Evolutionary conservation across 2,888 invertebrate species (phyloP).

Genomic region (Seira musarum): DNA sequence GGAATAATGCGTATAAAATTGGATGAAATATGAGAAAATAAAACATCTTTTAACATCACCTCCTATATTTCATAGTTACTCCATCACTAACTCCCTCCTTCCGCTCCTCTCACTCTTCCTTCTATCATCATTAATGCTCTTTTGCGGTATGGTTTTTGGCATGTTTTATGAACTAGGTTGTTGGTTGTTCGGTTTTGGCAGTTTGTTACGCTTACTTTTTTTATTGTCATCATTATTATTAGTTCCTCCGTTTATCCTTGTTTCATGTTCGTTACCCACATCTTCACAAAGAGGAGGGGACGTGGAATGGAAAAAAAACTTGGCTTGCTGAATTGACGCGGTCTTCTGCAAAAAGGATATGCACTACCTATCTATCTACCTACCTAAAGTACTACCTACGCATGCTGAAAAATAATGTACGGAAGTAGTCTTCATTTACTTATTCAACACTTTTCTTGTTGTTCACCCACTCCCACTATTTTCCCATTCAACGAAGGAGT

Average conservation of each 20-base stretch:
- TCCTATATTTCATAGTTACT: slow-evolving; percentile 13
- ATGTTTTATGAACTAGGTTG: slow-evolving; percentile 1
- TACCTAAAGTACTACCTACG: not conserved
- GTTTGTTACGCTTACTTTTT: slow-evolving; percentile 15
- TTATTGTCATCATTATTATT: not conserved
- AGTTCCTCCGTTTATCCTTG: not conserved
- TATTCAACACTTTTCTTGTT: not conserved
- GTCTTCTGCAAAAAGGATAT: no score
- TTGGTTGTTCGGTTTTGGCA: slow-evolving; percentile 31
- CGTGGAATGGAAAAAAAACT: not conserved
- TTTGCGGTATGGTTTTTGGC: slow-evolving; percentile 29
- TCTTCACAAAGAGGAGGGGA: slow-evolving; percentile 17
- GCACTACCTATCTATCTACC: not conserved
- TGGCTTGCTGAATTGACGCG: no score
- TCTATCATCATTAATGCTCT: slow-evolving; percentile 1
- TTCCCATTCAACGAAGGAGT: slow-evolving; percentile 16
- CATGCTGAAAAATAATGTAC: not conserved
- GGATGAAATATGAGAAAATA: slow-evolving; percentile 36
- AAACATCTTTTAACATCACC: slow-evolving; percentile 22
- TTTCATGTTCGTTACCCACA: slow-evolving; percentile 26
- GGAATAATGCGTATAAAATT: not conserved
- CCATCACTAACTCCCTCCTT: not conserved
- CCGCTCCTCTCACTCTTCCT: slow-evolving; percentile 5
- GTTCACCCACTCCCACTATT: not conserved
- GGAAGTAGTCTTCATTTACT: not conserved